phyloP scores from a whole-genome alignment of 2,888 invertebrate genomes.

The Cotesia congregata region DNA sequence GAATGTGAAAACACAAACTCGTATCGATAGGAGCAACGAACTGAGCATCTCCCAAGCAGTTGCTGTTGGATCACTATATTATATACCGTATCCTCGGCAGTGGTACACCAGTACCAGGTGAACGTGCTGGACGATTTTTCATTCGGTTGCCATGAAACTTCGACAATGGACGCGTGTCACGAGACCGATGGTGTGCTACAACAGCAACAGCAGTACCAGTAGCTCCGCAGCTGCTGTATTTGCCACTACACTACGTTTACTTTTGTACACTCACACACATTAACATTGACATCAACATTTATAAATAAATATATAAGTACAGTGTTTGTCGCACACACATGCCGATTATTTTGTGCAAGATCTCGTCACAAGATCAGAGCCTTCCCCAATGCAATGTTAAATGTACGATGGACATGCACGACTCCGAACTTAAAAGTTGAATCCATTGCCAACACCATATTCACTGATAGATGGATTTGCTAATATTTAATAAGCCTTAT shows the following conservation, averaged over 20 bases:
- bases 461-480: constrained; percentile 3
- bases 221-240: constrained; percentile 60
- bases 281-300: not conserved
- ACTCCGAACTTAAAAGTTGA: not conserved
- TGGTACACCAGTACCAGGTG: constrained; percentile 57
- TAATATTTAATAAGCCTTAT: too few relatives aligned
- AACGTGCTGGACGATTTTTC: constrained; percentile 66
- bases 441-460: not conserved
- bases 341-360: constrained; percentile 52
- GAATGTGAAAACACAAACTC: too few relatives aligned
- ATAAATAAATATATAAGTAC: not conserved
- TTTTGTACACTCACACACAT: not conserved
- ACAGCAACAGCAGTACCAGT: constrained; percentile 62
- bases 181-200: constrained; percentile 48
- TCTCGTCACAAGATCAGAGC: constrained; percentile 56
- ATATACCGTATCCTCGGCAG: not conserved
- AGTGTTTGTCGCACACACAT: constrained; percentile 66
- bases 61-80: not conserved
- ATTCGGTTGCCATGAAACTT: constrained; percentile 67
- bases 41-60: not conserved
- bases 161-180: constrained; percentile 71
- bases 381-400: constrained; percentile 28
- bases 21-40: too few relatives aligned
- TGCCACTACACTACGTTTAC: constrained; percentile 51
- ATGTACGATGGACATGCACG: constrained; percentile 12